These are phyloP conservation scores for Tetramorium alpestre DNA, from an alignment of 1,140 invertebrate species.

Conservation along the genomic window DNA sequence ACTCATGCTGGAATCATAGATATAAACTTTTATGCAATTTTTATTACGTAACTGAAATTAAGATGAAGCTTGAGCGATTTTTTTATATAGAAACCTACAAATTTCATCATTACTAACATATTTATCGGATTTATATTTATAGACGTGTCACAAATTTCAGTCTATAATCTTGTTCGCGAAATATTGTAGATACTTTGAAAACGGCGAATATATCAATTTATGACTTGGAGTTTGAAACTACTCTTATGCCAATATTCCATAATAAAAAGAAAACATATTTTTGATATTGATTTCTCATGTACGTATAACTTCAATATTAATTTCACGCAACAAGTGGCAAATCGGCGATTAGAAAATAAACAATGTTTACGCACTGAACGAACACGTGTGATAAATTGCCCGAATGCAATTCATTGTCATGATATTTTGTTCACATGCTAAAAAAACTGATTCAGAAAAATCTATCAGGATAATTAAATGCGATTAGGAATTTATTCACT, in stretches of 20 bases:
- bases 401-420: background rate
- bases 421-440: background rate
- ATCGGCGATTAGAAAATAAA: slow-evolving; percentile 25
- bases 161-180: background rate
- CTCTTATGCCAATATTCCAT: background rate
- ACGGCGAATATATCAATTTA: background rate
- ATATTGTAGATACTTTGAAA: background rate
- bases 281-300: background rate
- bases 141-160: background rate
- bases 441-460: background rate
- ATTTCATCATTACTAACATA: background rate
- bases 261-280: background rate
- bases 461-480: background rate
- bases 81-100: background rate
- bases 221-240: background rate
- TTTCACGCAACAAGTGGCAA: slow-evolving; percentile 38
- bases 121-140: background rate
- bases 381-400: background rate
- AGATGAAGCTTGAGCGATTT: background rate
- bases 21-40: background rate
- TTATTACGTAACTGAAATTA: background rate
- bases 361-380: slow-evolving; percentile 14
- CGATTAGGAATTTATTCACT: background rate
- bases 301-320: background rate
- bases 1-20: background rate